phyloP scores from a whole-genome alignment of 2,797 vertebrate species.

The Carduelis carduelis region DNA sequence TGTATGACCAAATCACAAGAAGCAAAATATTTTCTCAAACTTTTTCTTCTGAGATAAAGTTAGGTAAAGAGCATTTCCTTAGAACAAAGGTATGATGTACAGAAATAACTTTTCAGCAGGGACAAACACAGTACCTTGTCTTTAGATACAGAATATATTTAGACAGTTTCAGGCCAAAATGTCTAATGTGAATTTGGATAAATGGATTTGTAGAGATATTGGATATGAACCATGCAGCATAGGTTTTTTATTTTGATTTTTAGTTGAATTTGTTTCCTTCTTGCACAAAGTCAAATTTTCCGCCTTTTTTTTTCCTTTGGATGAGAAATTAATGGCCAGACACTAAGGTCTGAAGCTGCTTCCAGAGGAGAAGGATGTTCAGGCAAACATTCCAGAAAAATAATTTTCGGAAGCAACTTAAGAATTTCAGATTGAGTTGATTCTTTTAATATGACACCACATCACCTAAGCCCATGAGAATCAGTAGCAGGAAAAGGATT shows the following conservation, averaged over 20 bases:
- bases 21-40: not conserved
- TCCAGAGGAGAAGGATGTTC: not conserved
- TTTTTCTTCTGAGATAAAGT: not conserved
- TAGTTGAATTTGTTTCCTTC: not conserved
- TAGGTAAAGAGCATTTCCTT: not conserved
- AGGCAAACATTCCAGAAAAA: not conserved
- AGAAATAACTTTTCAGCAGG: not conserved
- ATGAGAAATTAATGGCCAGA: not conserved
- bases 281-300: not conserved
- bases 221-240: not conserved
- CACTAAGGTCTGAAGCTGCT: not conserved
- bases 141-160: not conserved
- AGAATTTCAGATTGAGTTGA: not conserved
- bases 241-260: not conserved
- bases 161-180: slow-evolving; percentile 52
- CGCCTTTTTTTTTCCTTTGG: not conserved
- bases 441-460: not conserved
- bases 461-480: not conserved
- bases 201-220: not conserved
- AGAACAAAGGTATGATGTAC: not conserved
- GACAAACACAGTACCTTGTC: not conserved
- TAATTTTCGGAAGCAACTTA: not conserved
- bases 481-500: not conserved
- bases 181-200: not conserved
- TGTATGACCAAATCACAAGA: not conserved